Percentiles rank a stretch among this genome's conserved stretches.
Evolutionary conservation across 2,888 invertebrate species (phyloP).

Genomic region (Petrophora chlorosata): DNA sequence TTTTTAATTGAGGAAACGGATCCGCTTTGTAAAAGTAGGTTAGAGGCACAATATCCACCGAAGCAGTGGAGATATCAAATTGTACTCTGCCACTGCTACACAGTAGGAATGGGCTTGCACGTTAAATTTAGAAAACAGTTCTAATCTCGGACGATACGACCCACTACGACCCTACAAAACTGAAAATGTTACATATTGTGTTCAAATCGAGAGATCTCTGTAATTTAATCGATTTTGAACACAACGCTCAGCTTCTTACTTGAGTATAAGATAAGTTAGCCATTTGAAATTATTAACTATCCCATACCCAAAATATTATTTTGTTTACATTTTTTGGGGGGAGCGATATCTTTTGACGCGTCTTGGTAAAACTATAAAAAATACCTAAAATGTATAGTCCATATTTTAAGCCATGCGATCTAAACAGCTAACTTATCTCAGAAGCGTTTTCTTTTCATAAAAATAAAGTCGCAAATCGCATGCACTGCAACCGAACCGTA

Average conservation of each 20-base stretch:
- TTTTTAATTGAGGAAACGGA: not conserved
- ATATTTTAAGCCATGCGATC: slow-evolving; percentile 1
- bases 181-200: slow-evolving; percentile 11
- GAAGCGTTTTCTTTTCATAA: slow-evolving; percentile 3
- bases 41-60: too few species aligned
- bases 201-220: slow-evolving; percentile 7
- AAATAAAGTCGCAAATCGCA: slow-evolving; percentile 43
- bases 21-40: not conserved
- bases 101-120: too few species aligned
- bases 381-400: not conserved
- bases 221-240: slow-evolving; percentile 8
- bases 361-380: too few species aligned
- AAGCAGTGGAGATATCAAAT: too few species aligned
- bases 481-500: slow-evolving; percentile 72
- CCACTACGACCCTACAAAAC: slow-evolving; percentile 20
- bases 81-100: too few species aligned
- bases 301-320: too few species aligned
- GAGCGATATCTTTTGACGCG: too few species aligned
- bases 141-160: slow-evolving; percentile 7
- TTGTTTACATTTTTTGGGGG: too few species aligned
- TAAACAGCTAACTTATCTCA: slow-evolving; percentile 14
- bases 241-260: slow-evolving; percentile 12
- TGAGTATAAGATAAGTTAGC: slow-evolving; percentile 25
- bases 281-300: too few species aligned
- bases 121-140: not conserved